These are phyloP conservation scores for Turritopsis dohrnii DNA, from an alignment of 30 jellyfish, hydroid and myxozoan species.

Conservation along the genomic window DNA sequence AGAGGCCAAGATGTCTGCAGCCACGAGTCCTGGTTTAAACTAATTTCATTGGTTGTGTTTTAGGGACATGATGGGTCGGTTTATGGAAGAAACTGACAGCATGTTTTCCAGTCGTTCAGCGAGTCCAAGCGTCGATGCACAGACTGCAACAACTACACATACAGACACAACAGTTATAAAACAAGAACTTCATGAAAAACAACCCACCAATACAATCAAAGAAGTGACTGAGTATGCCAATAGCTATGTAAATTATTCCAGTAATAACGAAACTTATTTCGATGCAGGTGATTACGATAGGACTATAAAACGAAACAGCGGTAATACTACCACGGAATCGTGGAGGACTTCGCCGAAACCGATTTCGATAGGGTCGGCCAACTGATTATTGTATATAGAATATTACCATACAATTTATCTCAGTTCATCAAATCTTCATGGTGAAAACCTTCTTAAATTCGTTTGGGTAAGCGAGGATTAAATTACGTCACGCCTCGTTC, in stretches of 20 bases:
- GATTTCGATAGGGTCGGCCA: slow-evolving; percentile 5
- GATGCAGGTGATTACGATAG: not conserved
- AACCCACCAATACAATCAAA: not conserved
- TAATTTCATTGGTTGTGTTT: not conserved
- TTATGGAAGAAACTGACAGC: slow-evolving; percentile 87
- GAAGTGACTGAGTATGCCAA: not conserved
- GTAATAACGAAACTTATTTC: not conserved
- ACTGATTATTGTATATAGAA: not conserved
- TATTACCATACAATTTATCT: not conserved
- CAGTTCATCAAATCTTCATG: too few relatives aligned
- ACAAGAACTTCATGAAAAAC: slow-evolving; percentile 4
- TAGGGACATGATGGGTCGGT: slow-evolving; percentile 96
- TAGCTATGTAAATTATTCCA: not conserved
- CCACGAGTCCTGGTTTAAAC: slow-evolving; percentile 9
- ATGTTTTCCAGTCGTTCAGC: slow-evolving; percentile 79
- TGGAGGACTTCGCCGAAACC: slow-evolving; percentile 23
- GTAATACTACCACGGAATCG: not conserved
- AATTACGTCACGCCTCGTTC: too few relatives aligned
- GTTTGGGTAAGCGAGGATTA: too few relatives aligned
- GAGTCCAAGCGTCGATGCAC: slow-evolving; percentile 48
- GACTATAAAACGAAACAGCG: not conserved
- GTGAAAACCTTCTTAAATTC: too few relatives aligned
- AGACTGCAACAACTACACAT: not conserved
- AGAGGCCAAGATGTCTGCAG: too few relatives aligned
- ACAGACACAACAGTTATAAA: not conserved